Conservation (phyloP, 2,888 invertebrate genomes). For the Pachymerium ferrugineum region DNA sequence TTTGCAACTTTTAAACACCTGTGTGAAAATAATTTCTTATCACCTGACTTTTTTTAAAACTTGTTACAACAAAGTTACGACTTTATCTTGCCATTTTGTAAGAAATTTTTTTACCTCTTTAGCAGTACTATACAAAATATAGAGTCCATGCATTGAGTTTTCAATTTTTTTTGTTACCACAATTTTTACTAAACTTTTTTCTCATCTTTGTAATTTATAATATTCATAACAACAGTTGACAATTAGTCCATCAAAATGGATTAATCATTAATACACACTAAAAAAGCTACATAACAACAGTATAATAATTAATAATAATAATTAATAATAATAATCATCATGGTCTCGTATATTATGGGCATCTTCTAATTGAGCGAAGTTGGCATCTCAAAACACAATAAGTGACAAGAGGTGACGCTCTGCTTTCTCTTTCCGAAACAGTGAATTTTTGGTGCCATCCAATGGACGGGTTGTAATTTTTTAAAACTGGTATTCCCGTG, state of each 20-base stretch:
- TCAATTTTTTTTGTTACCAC: no score
- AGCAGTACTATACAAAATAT: neutral
- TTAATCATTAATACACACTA: neutral
- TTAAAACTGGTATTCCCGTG: neutral
- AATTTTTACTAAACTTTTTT: neutral
- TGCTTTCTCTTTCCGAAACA: neutral
- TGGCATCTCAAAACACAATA: neutral
- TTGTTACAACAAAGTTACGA: neutral
- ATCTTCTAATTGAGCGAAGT: constrained; percentile 2
- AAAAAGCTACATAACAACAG: constrained; percentile 2
- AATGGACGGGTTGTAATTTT: neutral
- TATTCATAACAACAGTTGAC: neutral
- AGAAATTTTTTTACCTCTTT: neutral
- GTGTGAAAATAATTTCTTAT: neutral
- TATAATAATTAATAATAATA: neutral
- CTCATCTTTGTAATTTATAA: neutral
- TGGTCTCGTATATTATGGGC: neutral
- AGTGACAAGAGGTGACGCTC: neutral
- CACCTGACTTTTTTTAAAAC: neutral
- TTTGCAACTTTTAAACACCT: neutral
- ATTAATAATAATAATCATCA: neutral
- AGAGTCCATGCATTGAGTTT: neutral
- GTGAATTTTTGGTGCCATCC: neutral
- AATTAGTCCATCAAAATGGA: neutral
- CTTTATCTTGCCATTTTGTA: neutral